Conservation (phyloP, 2,797 vertebrate species). For the Sebastolobus alascanus region DNA sequence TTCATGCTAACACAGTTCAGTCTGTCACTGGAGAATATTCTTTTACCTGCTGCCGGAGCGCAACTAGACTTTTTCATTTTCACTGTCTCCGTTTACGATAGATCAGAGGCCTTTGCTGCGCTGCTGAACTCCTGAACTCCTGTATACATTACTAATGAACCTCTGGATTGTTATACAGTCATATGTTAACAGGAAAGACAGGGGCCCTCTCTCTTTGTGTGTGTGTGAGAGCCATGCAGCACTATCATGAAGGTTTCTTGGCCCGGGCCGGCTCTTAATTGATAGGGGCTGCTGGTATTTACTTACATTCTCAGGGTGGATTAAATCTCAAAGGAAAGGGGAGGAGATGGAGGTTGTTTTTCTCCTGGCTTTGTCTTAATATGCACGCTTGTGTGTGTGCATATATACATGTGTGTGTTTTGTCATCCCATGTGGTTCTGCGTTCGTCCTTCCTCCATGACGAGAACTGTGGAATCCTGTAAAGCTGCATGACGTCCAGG, state of each 20-base stretch:
- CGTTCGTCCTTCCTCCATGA: constrained; percentile 65
- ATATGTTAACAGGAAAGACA: constrained; percentile 67
- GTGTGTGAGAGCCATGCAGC: constrained; percentile 44
- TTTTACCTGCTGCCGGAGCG: constrained; percentile 60
- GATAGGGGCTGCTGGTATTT: constrained; percentile 80
- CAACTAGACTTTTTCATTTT: constrained; percentile 59
- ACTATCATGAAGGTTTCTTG: constrained; percentile 71
- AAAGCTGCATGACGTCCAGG: constrained; percentile 61
- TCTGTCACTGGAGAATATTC: constrained; percentile 67
- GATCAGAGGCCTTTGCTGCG: constrained; percentile 65
- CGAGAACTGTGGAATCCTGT: constrained; percentile 69
- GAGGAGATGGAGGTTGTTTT: constrained; percentile 63
- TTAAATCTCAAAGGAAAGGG: constrained; percentile 77
- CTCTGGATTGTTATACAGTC: constrained; percentile 68
- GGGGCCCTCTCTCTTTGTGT: constrained; percentile 39
- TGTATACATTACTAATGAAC: constrained; percentile 75
- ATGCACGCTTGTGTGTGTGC: constrained; percentile 40
- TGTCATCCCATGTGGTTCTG: constrained; percentile 54
- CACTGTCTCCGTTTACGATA: constrained; percentile 66
- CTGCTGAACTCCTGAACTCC: constrained; percentile 71
- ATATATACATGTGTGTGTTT: constrained; percentile 17
- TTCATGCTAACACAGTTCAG: constrained; percentile 61
- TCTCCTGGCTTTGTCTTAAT: constrained; percentile 64
- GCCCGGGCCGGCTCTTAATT: constrained; percentile 71
- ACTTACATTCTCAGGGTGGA: constrained; percentile 75